Conservation (phyloP, 2,797 vertebrate species). For the Mormyrops boulengeri region DNA sequence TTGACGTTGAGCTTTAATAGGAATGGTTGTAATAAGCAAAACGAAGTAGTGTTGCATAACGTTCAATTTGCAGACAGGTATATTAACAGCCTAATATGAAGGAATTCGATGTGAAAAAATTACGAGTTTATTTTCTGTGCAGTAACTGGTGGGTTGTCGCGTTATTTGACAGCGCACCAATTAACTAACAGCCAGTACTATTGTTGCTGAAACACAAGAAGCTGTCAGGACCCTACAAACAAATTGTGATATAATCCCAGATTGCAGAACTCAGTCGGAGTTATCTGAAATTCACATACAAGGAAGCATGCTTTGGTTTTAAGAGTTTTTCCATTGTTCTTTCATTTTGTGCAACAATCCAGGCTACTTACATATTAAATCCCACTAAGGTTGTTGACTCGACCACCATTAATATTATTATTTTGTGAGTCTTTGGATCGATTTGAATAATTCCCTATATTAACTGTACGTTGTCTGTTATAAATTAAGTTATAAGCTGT, state of each 20-base stretch:
- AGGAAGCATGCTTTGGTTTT: not conserved
- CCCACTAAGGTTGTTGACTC: not conserved
- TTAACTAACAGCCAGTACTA: not conserved
- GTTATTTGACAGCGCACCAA: not conserved
- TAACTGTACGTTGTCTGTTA: not conserved
- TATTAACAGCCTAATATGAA: not conserved
- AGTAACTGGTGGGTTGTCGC: not conserved
- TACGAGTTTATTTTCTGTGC: not conserved
- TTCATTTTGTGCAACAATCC: not conserved
- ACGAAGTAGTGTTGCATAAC: not conserved
- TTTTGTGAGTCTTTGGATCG: not conserved
- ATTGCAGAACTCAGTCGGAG: not conserved
- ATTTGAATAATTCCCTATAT: not conserved
- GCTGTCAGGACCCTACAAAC: constrained; percentile 18
- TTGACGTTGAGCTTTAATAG: not conserved
- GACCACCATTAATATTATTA: not conserved
- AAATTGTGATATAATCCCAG: constrained; percentile 13
- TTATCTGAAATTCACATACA: not conserved
- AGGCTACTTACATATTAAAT: not conserved
- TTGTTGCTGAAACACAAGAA: not conserved
- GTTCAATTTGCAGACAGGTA: not conserved
- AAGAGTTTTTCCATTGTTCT: not conserved
- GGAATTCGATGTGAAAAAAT: not conserved
- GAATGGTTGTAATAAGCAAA: not conserved
- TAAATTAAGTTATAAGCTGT: not conserved